Base-by-base conservation (phyloP, 2,113 vertebrate species). In the Oreotrochilus melanogaster region DNA sequence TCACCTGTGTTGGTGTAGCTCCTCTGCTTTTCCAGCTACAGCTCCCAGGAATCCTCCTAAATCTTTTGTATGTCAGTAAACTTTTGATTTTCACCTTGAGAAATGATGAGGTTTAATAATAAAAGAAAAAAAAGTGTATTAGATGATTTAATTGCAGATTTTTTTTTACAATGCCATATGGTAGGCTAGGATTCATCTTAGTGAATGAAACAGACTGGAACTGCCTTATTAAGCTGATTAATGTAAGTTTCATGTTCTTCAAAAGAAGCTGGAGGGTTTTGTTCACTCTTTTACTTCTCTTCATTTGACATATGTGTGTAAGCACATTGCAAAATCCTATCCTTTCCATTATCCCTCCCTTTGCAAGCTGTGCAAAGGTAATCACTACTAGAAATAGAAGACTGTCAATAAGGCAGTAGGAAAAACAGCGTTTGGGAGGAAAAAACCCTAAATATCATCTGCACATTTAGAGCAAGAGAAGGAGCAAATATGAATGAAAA, bases 161-260 rank as follows among this genome's bases (percentile, higher is more conserved):
- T 14, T 17, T 92, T 93, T 71, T 95, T 47, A 43, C 30, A 76
- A 13, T 67, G n/a, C 56, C 37, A 14, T 62, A n/a, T 1, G 2
- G 22, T 82, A 10, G 50, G 27, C 61, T 89, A 54, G 18, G 75
- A 54, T 76, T 88, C 67, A 53, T 37, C 50, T 80, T 74, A 58
- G 60, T 75, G 33, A 82, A 72, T 70, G 45, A 82, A 92, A 50
- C 42, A 76, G 73, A 51, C 23, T 75, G 62, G 81, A 65, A 82
- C 28, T 27, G 35, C 62, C 89, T 89, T 79, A 73, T 88, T 79
- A 88, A 93, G 69, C 35, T 86, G 57, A 71, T 92, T 91, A 83
- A 65, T 76, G 60, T 9, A 78, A 60, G 33, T 70, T 80, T 88
- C 22, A 47, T 86, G 82, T 92, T 76, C 82, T 91, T 93, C 64